A percentile compares a stretch with the other conserved stretches of the same genome.
These are phyloP conservation scores for Pogonomyrmex californicus DNA, from an alignment of 1,140 invertebrate species.

Conservation along the genomic window DNA sequence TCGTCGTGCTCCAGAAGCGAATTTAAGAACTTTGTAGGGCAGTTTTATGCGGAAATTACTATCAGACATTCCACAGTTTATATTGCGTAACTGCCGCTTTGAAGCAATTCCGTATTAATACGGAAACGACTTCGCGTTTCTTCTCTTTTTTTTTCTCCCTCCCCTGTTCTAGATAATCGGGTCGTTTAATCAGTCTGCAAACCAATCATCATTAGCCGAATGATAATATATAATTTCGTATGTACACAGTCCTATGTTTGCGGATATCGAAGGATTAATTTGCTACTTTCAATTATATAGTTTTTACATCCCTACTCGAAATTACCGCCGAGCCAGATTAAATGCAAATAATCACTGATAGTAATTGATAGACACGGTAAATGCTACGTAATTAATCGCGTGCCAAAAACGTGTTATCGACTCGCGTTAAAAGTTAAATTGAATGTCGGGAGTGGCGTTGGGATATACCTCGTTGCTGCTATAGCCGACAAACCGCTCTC, in stretches of 20 bases:
- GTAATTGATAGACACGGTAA: conserved; percentile 62
- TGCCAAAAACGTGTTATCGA: conserved; percentile 61
- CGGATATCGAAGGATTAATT: conserved; percentile 56
- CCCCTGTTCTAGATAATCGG: neutral
- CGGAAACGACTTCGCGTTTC: conserved; percentile 24
- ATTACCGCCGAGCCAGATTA: conserved; percentile 61
- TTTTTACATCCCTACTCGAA: conserved; percentile 52
- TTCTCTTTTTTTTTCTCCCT: neutral
- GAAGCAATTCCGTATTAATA: conserved; percentile 59
- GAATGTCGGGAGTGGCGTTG: conserved; percentile 31
- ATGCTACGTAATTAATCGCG: conserved; percentile 59
- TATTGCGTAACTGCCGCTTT: conserved; percentile 62
- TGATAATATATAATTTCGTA: conserved; percentile 43
- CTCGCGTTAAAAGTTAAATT: conserved; percentile 63
- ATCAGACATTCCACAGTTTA: conserved; percentile 63
- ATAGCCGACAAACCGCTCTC: conserved; percentile 49
- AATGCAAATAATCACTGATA: conserved; percentile 58
- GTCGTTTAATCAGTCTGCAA: conserved; percentile 44
- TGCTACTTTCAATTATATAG: conserved; percentile 64
- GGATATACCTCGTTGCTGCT: conserved; percentile 32
- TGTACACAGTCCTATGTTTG: conserved; percentile 42
- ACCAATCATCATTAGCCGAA: conserved; percentile 59
- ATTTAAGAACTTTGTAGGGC: conserved; percentile 64
- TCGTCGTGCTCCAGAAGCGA: conserved; percentile 55
- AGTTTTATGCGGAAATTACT: conserved; percentile 69